phyloP scores from a whole-genome alignment of 2,797 vertebrate genomes.

The Sebastiscus albofasciatus region DNA sequence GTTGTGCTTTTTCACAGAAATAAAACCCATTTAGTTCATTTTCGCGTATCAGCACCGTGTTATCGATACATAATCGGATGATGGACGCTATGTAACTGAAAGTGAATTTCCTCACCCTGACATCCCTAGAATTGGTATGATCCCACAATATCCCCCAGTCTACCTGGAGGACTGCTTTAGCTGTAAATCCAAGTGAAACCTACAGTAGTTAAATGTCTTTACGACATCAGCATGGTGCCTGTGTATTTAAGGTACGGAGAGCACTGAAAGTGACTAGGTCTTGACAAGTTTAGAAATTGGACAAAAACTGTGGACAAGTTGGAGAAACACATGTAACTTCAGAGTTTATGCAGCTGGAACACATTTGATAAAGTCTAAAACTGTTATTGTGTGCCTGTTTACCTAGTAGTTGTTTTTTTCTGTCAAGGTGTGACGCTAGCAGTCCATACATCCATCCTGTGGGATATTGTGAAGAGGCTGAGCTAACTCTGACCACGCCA shows the following conservation, averaged over 20 bases:
- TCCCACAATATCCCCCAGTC: not conserved
- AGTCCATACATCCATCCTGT: conserved; percentile 88
- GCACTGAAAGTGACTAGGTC: not conserved
- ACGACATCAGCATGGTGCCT: not conserved
- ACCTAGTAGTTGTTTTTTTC: not conserved
- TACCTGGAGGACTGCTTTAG: not conserved
- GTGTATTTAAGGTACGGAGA: not conserved
- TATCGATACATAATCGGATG: too few relatives aligned
- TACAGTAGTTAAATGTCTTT: not conserved
- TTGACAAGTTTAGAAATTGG: not conserved
- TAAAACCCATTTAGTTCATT: too few relatives aligned
- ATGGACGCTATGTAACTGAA: too few relatives aligned
- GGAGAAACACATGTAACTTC: not conserved
- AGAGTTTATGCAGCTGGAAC: not conserved
- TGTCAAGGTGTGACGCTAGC: conserved; percentile 85
- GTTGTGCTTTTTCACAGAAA: too few relatives aligned
- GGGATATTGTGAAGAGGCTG: conserved; percentile 88
- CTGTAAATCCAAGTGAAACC: not conserved
- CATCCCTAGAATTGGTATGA: not conserved
- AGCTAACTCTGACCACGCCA: conserved; percentile 88
- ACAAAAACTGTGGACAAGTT: not conserved
- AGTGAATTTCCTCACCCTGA: too few relatives aligned
- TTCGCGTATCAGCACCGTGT: too few relatives aligned
- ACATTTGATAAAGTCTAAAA: not conserved
- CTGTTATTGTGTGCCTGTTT: not conserved